Conservation (phyloP, 2,888 invertebrate species). For the Autographa gamma region DNA sequence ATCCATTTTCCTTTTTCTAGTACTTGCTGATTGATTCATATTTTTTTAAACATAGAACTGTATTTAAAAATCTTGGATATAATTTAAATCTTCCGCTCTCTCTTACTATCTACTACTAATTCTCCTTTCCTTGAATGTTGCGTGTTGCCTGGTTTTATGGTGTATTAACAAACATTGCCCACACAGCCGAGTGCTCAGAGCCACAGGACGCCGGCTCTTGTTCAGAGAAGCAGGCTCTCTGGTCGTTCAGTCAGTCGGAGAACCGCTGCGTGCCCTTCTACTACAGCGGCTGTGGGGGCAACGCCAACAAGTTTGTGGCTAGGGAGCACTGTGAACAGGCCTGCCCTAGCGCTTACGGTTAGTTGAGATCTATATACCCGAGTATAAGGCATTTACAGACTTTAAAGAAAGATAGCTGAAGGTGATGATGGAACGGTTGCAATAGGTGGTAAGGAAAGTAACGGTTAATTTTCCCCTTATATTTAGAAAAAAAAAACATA, state of each 20-base stretch:
- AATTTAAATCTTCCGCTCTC: constrained; percentile 13
- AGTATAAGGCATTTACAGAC: background rate
- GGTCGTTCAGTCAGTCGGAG: constrained; percentile 95
- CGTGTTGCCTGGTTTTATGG: constrained; percentile 28
- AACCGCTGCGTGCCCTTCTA: constrained; percentile 97
- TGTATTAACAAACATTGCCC: constrained; percentile 75
- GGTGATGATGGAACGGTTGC: background rate
- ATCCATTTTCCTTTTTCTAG: background rate
- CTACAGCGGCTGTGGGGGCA: constrained; percentile 97
- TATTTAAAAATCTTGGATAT: background rate
- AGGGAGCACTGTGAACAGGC: constrained; percentile 92
- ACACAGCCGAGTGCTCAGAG: constrained; percentile 93
- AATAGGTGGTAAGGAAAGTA: background rate
- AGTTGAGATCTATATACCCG: constrained; percentile 75
- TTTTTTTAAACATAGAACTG: background rate
- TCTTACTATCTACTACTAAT: constrained; percentile 10
- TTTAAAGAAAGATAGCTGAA: background rate
- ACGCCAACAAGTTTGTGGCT: constrained; percentile 94
- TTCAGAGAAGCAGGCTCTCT: constrained; percentile 92
- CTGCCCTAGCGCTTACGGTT: constrained; percentile 94
- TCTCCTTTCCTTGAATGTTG: constrained; percentile 17
- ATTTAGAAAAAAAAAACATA: too few relatives aligned
- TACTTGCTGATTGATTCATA: background rate
- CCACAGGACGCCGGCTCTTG: constrained; percentile 94
- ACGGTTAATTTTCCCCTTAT: background rate